Percentiles rank a stretch among this genome's conserved stretches.
These are phyloP conservation scores for Aleiodes testaceus DNA, from an alignment of 2,888 invertebrate species.

Conservation along the genomic window DNA sequence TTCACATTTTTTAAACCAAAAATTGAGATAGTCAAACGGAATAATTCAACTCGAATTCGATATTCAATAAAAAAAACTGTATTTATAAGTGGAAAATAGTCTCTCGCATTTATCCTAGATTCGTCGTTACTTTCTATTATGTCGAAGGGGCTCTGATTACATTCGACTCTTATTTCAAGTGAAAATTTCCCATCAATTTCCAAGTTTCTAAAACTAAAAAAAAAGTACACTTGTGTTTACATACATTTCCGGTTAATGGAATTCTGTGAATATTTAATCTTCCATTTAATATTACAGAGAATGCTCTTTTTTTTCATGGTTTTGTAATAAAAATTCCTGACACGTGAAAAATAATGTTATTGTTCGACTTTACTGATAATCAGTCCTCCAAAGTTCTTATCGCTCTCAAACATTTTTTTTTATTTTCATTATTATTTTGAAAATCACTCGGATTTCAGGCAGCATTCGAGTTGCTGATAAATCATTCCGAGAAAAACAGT, in stretches of 20 bases:
- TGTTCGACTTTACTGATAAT: constrained; percentile 2
- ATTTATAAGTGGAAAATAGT: constrained; percentile 35
- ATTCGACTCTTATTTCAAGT: constrained; percentile 36
- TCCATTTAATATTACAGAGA: no score
- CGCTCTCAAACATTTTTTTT: neutral
- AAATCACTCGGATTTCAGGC: constrained; percentile 22
- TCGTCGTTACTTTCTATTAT: constrained; percentile 66
- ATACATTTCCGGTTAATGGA: neutral
- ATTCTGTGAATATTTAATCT: no score
- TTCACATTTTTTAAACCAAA: neutral
- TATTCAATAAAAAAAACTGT: constrained; percentile 15
- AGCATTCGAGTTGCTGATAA: constrained; percentile 10
- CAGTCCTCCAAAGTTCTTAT: constrained; percentile 1
- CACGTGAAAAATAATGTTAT: constrained; percentile 1
- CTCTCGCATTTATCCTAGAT: constrained; percentile 61
- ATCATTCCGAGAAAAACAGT: constrained; percentile 14
- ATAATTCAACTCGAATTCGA: no score
- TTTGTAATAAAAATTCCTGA: neutral
- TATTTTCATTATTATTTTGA: constrained; percentile 6
- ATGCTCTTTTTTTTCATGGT: no score
- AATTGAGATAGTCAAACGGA: no score
- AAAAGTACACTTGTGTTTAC: constrained; percentile 16
- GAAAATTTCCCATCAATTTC: constrained; percentile 42
- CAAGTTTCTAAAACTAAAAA: constrained; percentile 34
- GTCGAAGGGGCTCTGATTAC: constrained; percentile 57